Evolutionary conservation across 2,888 invertebrate genomes (phyloP).

Genomic region (Spatulosminthurus flaviceps): DNA sequence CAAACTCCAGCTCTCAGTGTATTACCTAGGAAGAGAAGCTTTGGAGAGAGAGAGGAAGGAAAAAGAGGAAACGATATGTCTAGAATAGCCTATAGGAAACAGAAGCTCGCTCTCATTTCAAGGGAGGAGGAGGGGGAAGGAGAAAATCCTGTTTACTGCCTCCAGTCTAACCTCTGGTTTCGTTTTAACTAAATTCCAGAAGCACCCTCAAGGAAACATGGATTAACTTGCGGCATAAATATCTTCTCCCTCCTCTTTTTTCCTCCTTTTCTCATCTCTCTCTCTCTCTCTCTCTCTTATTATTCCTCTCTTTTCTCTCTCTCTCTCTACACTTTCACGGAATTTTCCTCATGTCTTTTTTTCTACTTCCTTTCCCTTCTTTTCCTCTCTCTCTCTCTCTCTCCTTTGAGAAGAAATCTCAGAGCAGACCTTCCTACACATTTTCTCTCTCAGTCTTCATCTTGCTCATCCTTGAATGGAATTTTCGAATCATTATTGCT

Average conservation of each 20-base stretch:
- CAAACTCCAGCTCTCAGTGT: no score
- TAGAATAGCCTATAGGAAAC: no score
- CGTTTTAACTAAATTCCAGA: background rate
- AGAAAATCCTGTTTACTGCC: conserved; percentile 12
- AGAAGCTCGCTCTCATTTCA: background rate
- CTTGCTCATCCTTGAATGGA: background rate
- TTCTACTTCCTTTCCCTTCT: background rate
- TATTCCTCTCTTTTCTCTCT: background rate
- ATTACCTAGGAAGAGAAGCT: no score
- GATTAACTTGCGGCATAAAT: background rate
- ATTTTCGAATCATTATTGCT: background rate
- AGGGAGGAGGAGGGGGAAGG: background rate
- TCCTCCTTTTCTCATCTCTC: background rate
- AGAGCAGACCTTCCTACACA: no score
- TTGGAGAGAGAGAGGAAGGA: no score
- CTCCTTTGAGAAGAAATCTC: no score
- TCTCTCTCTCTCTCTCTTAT: background rate
- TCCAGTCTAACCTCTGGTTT: conserved; percentile 11
- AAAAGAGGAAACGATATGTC: no score
- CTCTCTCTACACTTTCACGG: background rate
- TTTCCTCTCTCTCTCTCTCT: conserved; percentile 15
- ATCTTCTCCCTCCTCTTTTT: background rate
- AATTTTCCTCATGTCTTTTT: background rate
- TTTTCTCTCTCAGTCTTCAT: no score
- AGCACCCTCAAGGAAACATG: background rate